Evolutionary conservation across 2,888 invertebrate genomes (phyloP).

Genomic region (Dasypogon diadema): DNA sequence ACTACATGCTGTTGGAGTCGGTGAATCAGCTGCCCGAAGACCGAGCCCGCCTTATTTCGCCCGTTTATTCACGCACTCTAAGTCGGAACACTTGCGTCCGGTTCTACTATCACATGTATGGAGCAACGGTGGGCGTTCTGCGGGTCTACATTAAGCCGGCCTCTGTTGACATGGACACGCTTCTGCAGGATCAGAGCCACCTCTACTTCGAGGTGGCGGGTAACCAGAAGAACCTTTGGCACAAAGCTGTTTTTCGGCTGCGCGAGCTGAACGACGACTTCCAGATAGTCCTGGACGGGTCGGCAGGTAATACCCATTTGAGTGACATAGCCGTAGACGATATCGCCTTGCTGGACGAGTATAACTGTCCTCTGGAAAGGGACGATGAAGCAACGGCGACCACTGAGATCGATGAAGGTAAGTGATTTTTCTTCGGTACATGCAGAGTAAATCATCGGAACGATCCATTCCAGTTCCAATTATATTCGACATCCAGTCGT

Average conservation of each 20-base stretch:
- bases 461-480: conserved; percentile 56
- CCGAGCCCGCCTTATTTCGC: conserved; percentile 80
- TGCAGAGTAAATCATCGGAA: not conserved
- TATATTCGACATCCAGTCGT: conserved; percentile 69
- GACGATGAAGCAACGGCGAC: conserved; percentile 51
- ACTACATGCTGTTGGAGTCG: conserved; percentile 88
- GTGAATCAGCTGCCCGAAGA: conserved; percentile 72
- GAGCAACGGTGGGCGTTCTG: conserved; percentile 72
- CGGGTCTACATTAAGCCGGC: conserved; percentile 71
- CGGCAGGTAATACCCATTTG: conserved; percentile 75
- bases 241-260: conserved; percentile 70
- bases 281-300: conserved; percentile 83
- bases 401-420: conserved; percentile 50
- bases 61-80: conserved; percentile 72
- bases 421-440: not conserved
- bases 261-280: conserved; percentile 68
- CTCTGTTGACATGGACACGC: conserved; percentile 58
- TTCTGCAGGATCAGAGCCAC: conserved; percentile 62
- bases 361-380: conserved; percentile 59
- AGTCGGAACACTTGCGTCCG: conserved; percentile 72
- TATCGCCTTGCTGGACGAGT: conserved; percentile 73
- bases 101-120: conserved; percentile 86
- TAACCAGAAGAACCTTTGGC: conserved; percentile 80
- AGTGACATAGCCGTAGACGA: conserved; percentile 89
- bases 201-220: conserved; percentile 75